Base-by-base conservation (phyloP, 2,113 vertebrate genomes). In the Oplegnathus fasciatus region DNA sequence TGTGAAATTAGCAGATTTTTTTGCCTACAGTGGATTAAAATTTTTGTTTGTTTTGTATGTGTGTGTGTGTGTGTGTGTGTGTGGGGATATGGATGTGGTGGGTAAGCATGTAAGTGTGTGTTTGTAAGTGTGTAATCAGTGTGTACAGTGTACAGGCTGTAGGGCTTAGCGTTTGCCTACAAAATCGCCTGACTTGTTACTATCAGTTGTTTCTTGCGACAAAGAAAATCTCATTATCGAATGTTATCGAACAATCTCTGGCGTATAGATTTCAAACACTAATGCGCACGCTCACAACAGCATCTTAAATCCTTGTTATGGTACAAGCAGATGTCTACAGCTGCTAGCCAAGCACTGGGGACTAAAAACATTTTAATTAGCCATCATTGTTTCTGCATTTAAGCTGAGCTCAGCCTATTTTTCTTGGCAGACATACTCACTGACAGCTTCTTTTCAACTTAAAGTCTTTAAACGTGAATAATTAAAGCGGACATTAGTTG, bases 1-100 rank as follows among this genome's bases (percentile, higher is more conserved):
- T 89, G 77, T 94, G 91, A 94, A 94, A 95, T 95, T 81, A 91
- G 88, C 83, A 81, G 75, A 85, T 87, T 89, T 67, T 67, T 67
- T 85, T 83, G 75, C 91, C 77, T 42, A 65, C 88, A 88, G 79
- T 88, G 66, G 75, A 84, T 91, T 93, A 60, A 83, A 75, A 28
- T 72, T 82, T 44, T 58, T 75, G 73, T 82, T 76, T 83, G 61
- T 71, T 61, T 34, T 57, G 48, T 70, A 26, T 75, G 71, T 37
- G 22, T 65, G 24, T 67, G 44, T 83, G 44, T 9, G 11, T 79
- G 30, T n/a, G n/a, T n/a, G n/a, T n/a, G n/a, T n/a, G n/a, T n/a
- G n/a, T 37, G 46, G 54, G 28, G 8, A 26, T 61, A 17, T 72
- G 67, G 2, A 82, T 86, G 54, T 50, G 32, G 22, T 80, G 46